These are phyloP conservation scores for Lasioglossum oenotherae DNA, from an alignment of 2,888 invertebrate genomes.

Conservation along the genomic window DNA sequence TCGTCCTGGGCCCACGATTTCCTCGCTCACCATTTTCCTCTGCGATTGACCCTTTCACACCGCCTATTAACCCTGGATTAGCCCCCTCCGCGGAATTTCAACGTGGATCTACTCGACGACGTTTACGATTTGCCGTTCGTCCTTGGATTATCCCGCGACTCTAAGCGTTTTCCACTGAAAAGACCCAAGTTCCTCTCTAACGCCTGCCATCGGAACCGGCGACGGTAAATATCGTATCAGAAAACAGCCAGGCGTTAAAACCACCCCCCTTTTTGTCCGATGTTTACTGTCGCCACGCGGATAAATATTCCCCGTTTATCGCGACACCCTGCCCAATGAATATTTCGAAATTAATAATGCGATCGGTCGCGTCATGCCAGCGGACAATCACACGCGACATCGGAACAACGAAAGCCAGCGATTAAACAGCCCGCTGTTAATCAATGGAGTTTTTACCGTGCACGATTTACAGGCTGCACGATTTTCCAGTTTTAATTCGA, in stretches of 20 bases:
- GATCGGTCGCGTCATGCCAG: not conserved
- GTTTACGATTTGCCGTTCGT: not conserved
- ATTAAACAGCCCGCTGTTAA: slow-evolving; percentile 3
- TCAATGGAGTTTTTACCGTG: not conserved
- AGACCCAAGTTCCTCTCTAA: not conserved
- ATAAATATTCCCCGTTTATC: slow-evolving; percentile 25
- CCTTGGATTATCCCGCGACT: not conserved
- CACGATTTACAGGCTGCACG: not conserved
- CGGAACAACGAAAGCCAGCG: not conserved
- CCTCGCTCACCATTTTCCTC: slow-evolving; percentile 40
- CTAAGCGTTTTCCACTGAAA: not conserved
- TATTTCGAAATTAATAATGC: slow-evolving; percentile 40
- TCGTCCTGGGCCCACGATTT: slow-evolving; percentile 19
- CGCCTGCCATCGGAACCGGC: slow-evolving; percentile 18
- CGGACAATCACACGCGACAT: slow-evolving; percentile 3
- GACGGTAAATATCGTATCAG: slow-evolving; percentile 49
- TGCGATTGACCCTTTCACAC: slow-evolving; percentile 54
- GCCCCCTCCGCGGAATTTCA: slow-evolving; percentile 35
- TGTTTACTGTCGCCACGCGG: slow-evolving; percentile 13
- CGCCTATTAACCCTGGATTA: slow-evolving; percentile 75
- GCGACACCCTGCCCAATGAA: slow-evolving; percentile 26
- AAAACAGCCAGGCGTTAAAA: slow-evolving; percentile 19
- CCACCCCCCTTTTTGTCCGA: not conserved
- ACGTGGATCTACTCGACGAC: not conserved
- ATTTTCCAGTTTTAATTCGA: not conserved